Evolutionary conservation across 2,888 invertebrate genomes (phyloP).

Genomic region (Cosmia pyralina): DNA sequence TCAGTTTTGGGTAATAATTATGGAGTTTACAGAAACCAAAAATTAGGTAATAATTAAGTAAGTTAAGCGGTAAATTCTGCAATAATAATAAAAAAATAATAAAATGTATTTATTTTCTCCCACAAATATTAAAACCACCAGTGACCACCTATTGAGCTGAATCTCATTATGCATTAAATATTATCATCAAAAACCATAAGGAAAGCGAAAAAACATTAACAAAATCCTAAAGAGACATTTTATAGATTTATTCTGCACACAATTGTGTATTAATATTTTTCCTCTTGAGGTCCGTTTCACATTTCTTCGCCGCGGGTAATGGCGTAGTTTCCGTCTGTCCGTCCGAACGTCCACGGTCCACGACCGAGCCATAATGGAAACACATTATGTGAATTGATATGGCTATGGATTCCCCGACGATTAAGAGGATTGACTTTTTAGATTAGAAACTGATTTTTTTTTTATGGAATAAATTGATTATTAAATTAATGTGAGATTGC

Average conservation of each 20-base stretch:
- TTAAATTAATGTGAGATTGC: constrained; percentile 2
- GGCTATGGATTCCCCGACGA: constrained; percentile 39
- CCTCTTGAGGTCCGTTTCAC: constrained; percentile 44
- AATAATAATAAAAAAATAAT: no score
- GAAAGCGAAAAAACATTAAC: constrained; percentile 14
- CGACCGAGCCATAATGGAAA: constrained; percentile 40
- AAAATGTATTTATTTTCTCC: no score
- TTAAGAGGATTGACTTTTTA: constrained; percentile 36
- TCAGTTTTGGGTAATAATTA: background rate
- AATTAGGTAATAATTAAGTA: background rate
- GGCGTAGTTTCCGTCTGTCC: constrained; percentile 53
- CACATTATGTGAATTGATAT: constrained; percentile 60
- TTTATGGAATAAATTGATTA: constrained; percentile 13
- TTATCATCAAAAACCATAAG: background rate
- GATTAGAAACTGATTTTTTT: constrained; percentile 8
- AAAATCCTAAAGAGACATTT: constrained; percentile 17
- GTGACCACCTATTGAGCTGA: background rate
- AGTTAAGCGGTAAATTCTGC: background rate
- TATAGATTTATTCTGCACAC: constrained; percentile 20
- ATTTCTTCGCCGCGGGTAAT: constrained; percentile 52
- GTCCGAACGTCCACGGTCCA: constrained; percentile 23
- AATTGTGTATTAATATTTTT: constrained; percentile 52
- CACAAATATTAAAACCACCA: no score
- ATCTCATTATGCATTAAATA: background rate
- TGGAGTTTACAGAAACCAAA: background rate